Base-by-base conservation (phyloP, 2,888 invertebrate species). In the Tridacna gigas region DNA sequence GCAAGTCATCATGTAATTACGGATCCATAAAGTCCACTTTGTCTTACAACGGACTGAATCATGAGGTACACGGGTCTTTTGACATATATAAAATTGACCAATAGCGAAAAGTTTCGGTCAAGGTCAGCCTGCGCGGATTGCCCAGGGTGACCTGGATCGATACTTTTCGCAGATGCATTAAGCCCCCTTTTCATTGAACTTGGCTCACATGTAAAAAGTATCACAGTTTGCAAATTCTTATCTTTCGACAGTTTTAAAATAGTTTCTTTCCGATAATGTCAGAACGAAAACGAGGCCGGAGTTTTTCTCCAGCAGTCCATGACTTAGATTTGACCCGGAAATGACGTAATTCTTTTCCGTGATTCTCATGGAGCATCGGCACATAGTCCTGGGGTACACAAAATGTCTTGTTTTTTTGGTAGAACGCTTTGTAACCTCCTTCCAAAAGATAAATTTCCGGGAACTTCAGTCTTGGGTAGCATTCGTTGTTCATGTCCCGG, bases 371-470 rank as follows among this genome's bases (percentile, higher is more conserved):
- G 82, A 97, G 93, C 99, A 99, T 99, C 77, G 97, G 97, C 48
- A 96, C 96, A 94, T 99, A 98, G 0, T 96, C 96, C 63, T 96
- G 95, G 0, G 97, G 98, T 60, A 96, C 96, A 92, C 97, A 97
- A 65, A 97, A 95, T 0, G 96, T 95, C n/a, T 96, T 86, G 4
- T 89, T 45, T 48, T 28, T 25, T 65, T 26, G 48, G 94, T 96
- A 98, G 95, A 99, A 99, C 45, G 96, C 96, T 93, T 97, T 97
- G 95, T 98, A 98, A 66, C 98, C 98, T 1, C 98, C 98, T 93
- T 98, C 97, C 26, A 99, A 96, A 1, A 99, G 95, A 95, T 99
- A 99, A 1, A 98, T 95, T 95, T 99, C 99, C 0, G 99, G 99
- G 95, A 97, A 98, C 93, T 97, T 96, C 0, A 99, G 96, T 0